Evolutionary conservation across 2,113 vertebrate species (phyloP).

Genomic region (Neofelis nebulosa): DNA sequence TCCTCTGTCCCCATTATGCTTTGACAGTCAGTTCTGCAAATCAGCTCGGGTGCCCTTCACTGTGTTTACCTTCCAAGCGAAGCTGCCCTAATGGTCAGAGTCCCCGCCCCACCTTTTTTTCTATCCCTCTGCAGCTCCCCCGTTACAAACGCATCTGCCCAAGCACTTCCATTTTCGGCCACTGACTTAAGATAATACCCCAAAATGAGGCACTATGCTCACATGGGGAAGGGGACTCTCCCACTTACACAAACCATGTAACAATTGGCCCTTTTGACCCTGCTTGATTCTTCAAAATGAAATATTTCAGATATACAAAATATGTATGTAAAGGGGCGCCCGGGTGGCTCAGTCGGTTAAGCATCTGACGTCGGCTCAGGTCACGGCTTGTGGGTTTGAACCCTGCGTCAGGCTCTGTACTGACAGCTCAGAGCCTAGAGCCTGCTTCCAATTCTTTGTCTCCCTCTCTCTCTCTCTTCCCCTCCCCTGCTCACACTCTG

Average conservation of each 20-base stretch:
- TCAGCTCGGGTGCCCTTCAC: neutral
- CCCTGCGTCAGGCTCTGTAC: accelerated
- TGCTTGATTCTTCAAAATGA: neutral
- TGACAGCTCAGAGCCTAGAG: neutral
- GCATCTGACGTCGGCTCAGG: neutral
- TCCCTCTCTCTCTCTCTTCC: neutral
- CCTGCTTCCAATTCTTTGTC: neutral
- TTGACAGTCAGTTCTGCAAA: neutral
- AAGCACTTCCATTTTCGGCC: neutral
- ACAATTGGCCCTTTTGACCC: neutral
- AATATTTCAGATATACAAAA: neutral
- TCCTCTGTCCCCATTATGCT: neutral
- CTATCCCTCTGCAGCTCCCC: accelerated
- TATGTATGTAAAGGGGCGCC: neutral
- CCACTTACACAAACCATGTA: neutral
- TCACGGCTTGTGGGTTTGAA: neutral
- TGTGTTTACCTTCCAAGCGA: neutral
- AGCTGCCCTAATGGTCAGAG: neutral
- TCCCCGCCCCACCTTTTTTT: neutral
- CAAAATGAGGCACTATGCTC: neutral
- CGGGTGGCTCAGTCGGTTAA: neutral
- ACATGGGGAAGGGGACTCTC: neutral
- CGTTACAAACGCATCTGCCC: neutral
- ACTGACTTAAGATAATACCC: too few species aligned
- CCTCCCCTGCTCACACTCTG: neutral